These are phyloP conservation scores for Toxostoma redivivum DNA, from an alignment of 2,113 vertebrate species.

Conservation along the genomic window DNA sequence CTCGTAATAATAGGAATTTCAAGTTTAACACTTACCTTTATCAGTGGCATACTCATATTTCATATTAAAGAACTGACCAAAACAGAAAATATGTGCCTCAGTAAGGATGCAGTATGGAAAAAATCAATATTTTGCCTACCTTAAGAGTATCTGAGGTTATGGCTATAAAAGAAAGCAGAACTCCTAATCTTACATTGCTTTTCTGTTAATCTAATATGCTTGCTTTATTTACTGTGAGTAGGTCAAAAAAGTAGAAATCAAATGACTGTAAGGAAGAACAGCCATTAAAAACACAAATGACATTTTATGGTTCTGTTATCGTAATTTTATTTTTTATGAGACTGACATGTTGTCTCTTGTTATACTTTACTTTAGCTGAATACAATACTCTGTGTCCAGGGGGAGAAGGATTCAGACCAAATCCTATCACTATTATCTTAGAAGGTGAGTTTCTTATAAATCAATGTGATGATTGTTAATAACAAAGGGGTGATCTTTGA, in stretches of 20 bases:
- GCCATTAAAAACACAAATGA: neutral
- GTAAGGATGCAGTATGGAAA: neutral
- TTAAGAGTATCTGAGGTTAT: neutral
- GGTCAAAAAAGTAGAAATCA: neutral
- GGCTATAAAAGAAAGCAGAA: neutral
- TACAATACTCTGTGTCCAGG: slow-evolving; percentile 86
- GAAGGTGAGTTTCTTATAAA: slow-evolving; percentile 72
- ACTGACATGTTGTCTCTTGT: neutral
- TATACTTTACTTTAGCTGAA: slow-evolving; percentile 68
- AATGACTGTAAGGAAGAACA: neutral
- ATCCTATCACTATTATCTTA: slow-evolving; percentile 84
- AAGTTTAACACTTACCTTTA: neutral
- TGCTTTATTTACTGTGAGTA: neutral
- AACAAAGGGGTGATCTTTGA: neutral
- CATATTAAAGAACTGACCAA: neutral
- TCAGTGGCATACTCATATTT: neutral
- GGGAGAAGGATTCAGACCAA: slow-evolving; percentile 85
- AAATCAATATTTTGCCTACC: neutral
- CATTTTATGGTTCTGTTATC: neutral
- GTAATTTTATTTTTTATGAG: neutral
- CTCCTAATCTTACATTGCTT: neutral
- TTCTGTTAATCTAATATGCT: neutral
- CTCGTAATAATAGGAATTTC: neutral
- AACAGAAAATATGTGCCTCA: neutral
- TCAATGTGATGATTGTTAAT: neutral